A percentile compares a stretch with the other conserved stretches of the same genome.
Conservation (phyloP, 2,113 vertebrate species). For the Camelus dromedarius region DNA sequence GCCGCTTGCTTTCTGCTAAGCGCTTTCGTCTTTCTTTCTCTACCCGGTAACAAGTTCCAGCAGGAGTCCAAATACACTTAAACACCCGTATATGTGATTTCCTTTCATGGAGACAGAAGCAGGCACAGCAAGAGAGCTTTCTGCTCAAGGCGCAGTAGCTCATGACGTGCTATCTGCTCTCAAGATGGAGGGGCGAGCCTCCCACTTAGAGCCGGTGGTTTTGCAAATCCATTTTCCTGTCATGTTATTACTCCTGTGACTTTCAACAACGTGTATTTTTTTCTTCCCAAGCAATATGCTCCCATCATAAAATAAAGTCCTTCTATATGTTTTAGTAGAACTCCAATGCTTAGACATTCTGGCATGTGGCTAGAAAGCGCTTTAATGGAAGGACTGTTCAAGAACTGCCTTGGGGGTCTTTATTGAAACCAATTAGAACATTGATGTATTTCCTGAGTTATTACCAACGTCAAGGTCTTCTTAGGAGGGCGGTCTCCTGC, state of each 20-base stretch:
- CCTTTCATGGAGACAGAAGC: constrained; percentile 75
- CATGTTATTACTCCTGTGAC: constrained; percentile 73
- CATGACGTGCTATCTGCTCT: constrained; percentile 65
- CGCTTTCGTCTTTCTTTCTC: constrained; percentile 58
- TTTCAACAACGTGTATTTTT: constrained; percentile 79
- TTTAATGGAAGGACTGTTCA: constrained; percentile 75
- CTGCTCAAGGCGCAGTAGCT: constrained; percentile 67
- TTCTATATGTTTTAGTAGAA: constrained; percentile 79
- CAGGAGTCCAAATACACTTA: constrained; percentile 71
- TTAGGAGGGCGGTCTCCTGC: constrained; percentile 64
- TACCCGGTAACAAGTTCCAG: constrained; percentile 79
- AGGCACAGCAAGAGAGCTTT: constrained; percentile 62
- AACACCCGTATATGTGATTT: constrained; percentile 77
- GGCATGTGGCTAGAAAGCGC: constrained; percentile 32
- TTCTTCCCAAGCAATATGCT: constrained; percentile 56
- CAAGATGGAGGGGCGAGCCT: constrained; percentile 49
- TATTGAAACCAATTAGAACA: constrained; percentile 75
- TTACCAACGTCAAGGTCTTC: constrained; percentile 75
- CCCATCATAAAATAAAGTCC: constrained; percentile 71
- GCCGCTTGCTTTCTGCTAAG: constrained; percentile 67
- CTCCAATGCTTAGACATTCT: constrained; percentile 30
- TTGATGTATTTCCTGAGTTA: constrained; percentile 83
- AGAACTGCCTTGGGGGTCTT: constrained; percentile 53
- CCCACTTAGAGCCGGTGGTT: constrained; percentile 65
- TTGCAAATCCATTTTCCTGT: constrained; percentile 78